Evolutionary conservation across 2,888 invertebrate species (phyloP).

Genomic region (Agapostemon virescens): DNA sequence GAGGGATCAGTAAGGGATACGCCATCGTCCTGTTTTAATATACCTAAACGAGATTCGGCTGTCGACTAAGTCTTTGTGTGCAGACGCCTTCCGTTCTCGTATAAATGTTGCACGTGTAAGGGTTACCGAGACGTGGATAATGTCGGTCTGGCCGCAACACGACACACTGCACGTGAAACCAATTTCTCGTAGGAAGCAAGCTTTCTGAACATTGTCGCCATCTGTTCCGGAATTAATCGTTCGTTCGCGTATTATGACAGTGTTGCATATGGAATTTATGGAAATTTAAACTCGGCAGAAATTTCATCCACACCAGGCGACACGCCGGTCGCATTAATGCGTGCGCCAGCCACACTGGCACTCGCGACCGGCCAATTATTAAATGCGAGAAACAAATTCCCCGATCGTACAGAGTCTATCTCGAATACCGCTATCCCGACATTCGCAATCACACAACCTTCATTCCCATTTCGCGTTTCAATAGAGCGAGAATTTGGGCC

Average conservation of each 20-base stretch:
- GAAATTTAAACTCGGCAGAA: slow-evolving; percentile 40
- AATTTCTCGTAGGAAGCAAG: slow-evolving; percentile 58
- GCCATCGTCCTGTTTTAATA: slow-evolving; percentile 37
- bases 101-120: slow-evolving; percentile 19
- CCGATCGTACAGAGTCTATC: not conserved
- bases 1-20: slow-evolving; percentile 5
- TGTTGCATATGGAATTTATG: slow-evolving; percentile 44
- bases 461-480: too few relatives aligned
- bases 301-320: slow-evolving; percentile 9
- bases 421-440: not conserved
- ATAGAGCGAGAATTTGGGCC: too few relatives aligned
- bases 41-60: slow-evolving; percentile 41
- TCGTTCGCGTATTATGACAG: slow-evolving; percentile 50
- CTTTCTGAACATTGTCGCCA: slow-evolving; percentile 54
- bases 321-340: slow-evolving; percentile 22
- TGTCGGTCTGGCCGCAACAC: slow-evolving; percentile 45
- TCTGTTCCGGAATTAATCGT: slow-evolving; percentile 57
- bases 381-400: slow-evolving; percentile 23
- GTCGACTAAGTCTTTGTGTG: not conserved
- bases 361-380: slow-evolving; percentile 19
- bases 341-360: not conserved
- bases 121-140: slow-evolving; percentile 19
- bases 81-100: not conserved
- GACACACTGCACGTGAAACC: slow-evolving; percentile 52
- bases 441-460: too few relatives aligned